Evolutionary conservation across 2,797 vertebrate genomes (phyloP).

Genomic region (Poecilia velifera): DNA sequence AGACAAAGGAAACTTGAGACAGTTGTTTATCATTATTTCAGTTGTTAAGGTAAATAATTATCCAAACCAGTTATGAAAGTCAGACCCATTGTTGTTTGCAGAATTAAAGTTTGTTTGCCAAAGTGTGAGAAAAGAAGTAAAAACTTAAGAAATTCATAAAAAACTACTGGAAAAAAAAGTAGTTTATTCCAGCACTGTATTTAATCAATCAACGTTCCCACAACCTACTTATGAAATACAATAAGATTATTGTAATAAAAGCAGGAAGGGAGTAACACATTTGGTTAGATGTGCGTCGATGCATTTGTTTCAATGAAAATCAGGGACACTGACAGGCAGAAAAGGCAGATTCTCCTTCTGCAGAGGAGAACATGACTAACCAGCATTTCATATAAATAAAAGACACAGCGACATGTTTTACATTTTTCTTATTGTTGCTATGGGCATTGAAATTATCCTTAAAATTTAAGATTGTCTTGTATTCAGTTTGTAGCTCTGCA

Average conservation of each 20-base stretch:
- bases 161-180: too few relatives aligned
- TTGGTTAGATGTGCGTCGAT: not conserved
- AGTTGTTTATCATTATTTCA: not conserved
- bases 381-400: slow-evolving; percentile 32
- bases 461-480: not conserved
- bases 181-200: not conserved
- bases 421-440: not conserved
- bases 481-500: not conserved
- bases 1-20: too few relatives aligned
- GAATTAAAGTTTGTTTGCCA: not conserved
- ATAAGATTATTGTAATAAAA: not conserved
- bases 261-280: slow-evolving; percentile 13
- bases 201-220: not conserved
- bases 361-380: slow-evolving; percentile 7
- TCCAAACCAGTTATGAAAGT: not conserved
- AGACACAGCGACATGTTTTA: slow-evolving; percentile 22
- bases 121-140: not conserved
- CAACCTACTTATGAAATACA: not conserved
- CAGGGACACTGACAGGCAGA: slow-evolving; percentile 15
- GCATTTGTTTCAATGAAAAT: slow-evolving; percentile 22
- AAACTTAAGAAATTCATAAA: not conserved
- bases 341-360: slow-evolving; percentile 22
- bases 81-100: not conserved
- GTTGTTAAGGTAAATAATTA: not conserved
- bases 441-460: not conserved